Conservation (phyloP, 2,113 vertebrate genomes). For the Mystacornis crossleyi region DNA sequence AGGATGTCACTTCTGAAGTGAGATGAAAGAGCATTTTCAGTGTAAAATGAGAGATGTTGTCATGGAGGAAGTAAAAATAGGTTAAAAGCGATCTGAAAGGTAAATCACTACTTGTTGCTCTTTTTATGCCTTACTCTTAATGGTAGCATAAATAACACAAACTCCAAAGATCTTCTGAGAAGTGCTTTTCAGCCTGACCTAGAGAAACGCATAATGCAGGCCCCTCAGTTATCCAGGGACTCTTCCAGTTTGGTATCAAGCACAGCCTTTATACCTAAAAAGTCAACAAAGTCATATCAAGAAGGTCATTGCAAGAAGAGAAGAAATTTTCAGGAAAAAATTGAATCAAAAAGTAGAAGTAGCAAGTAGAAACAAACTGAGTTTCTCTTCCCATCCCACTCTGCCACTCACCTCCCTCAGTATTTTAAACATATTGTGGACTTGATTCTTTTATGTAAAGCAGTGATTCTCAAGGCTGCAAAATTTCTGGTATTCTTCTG, state of each 20-base stretch:
- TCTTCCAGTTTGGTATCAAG: not conserved
- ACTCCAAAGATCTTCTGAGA: not conserved
- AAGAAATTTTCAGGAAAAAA: not conserved
- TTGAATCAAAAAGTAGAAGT: not conserved
- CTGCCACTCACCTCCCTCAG: not conserved
- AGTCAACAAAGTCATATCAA: not conserved
- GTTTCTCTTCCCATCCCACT: not conserved
- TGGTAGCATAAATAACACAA: not conserved
- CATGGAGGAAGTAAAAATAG: not conserved
- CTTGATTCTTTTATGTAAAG: not conserved
- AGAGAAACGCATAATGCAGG: not conserved
- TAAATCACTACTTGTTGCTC: not conserved
- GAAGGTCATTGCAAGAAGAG: not conserved
- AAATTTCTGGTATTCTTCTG: not conserved
- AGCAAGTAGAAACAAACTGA: not conserved
- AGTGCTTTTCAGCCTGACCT: not conserved
- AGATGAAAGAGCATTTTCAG: not conserved
- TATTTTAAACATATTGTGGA: not conserved
- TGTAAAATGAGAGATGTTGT: not conserved
- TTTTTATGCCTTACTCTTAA: not conserved
- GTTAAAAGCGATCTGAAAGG: not conserved
- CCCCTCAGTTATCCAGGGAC: not conserved
- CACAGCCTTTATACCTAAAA: not conserved
- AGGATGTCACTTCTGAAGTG: not conserved
- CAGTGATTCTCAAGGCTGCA: not conserved